A percentile compares a stretch with the other conserved stretches of the same genome.
Conservation (phyloP, 2,797 vertebrate genomes). For the Cossypha heuglini region DNA sequence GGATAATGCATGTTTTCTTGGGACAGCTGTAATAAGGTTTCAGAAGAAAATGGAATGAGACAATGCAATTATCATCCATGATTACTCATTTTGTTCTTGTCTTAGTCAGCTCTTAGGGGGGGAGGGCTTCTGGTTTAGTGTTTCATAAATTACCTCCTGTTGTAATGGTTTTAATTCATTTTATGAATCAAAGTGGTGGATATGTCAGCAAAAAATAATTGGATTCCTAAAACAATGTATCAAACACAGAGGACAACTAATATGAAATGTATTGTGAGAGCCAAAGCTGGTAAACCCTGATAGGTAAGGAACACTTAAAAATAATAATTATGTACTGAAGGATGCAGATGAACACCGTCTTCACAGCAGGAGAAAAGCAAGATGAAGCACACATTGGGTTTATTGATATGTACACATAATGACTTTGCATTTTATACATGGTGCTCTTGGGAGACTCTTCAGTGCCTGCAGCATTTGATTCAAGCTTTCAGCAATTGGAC, state of each 20-base stretch:
- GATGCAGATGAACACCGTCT: background rate
- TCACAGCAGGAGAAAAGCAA: background rate
- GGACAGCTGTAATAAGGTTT: conserved; percentile 23
- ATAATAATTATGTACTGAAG: background rate
- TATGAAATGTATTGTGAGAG: background rate
- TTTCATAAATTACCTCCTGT: conserved; percentile 17
- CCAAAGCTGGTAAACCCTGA: background rate
- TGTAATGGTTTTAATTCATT: background rate
- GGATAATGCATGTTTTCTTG: conserved; percentile 23
- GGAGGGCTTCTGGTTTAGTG: background rate
- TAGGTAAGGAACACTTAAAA: background rate
- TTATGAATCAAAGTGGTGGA: background rate
- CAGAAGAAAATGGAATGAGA: conserved; percentile 26
- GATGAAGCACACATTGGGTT: background rate
- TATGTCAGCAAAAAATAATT: background rate
- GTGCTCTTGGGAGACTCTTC: background rate
- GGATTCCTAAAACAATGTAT: background rate
- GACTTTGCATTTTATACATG: background rate
- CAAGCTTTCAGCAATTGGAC: background rate
- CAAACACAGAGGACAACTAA: background rate
- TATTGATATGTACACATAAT: background rate
- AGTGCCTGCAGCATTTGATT: background rate
- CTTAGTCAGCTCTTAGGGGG: background rate
- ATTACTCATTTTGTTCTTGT: conserved; percentile 11
- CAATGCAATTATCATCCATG: conserved; percentile 20